Base-by-base conservation (phyloP, 2,797 vertebrate species). In the Siniperca undulata region DNA sequence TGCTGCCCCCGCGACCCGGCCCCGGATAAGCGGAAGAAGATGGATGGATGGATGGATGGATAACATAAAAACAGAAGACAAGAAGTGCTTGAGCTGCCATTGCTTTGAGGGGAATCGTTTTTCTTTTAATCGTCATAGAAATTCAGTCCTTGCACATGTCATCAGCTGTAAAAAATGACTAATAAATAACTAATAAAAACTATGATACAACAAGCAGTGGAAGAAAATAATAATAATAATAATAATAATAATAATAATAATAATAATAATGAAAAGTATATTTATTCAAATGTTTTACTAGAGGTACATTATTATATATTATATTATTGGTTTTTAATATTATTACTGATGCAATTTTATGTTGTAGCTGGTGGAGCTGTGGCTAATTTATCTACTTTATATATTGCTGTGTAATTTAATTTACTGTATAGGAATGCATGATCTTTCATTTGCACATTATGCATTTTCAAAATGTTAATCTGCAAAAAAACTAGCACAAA, bases 31-130 rank as follows among this genome's bases (percentile, higher is more conserved):
- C n/a, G n/a, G n/a, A n/a, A n/a, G n/a, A n/a, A n/a, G n/a, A n/a
- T n/a, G n/a, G n/a, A n/a, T n/a, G n/a, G n/a, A n/a, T n/a, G n/a
- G n/a, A n/a, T n/a, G n/a, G n/a, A n/a, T n/a, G n/a, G n/a, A n/a
- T 20, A 72, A 48, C 17, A 75, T 71, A 77, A 81, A 85, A 80
- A 79, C 22, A 66, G 6, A 60, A 65, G 34, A 70, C 44, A 50
- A 66, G 30, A 30, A 48, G 50, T 0, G 0, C 3, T 38, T 53
- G 19, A 56, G 62, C 66, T 64, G 55, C 70, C 50, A 69, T 30
- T 34, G 30, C 76, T 61, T 50, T 66, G 16, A 70, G 56, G 48
- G 20, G 30, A 72, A 62, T 59, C 11, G 0, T 61, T 50, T 46
- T 34, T 58, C 7, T 40, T 80, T 40, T 64, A 73, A 77, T 70